phyloP scores from a whole-genome alignment of 2,888 invertebrate genomes.

The Lepidonotus clava region DNA sequence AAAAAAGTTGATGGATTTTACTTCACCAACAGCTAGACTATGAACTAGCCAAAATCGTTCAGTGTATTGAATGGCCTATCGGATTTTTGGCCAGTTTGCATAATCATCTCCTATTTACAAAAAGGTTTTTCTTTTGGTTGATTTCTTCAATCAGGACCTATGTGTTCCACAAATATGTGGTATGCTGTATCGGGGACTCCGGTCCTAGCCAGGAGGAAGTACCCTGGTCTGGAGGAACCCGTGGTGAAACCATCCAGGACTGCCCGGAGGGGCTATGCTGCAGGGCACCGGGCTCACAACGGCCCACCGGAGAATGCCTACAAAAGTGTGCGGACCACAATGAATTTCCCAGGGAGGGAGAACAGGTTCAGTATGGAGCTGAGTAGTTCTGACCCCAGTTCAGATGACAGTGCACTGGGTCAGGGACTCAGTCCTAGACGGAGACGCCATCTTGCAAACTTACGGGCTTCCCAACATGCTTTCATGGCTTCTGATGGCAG shows the following conservation, averaged over 20 bases:
- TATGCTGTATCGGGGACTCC: constrained; percentile 42
- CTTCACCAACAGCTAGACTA: no score
- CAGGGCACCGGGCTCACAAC: neutral
- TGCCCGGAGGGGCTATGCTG: neutral
- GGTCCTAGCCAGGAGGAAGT: neutral
- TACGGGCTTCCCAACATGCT: neutral
- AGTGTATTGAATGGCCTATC: no score
- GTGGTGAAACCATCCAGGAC: neutral
- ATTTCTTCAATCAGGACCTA: neutral
- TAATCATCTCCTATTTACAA: no score
- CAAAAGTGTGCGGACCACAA: constrained; percentile 8
- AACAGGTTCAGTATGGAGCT: neutral
- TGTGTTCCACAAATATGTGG: constrained; percentile 45
- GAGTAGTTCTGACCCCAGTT: neutral
- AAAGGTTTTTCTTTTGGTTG: no score
- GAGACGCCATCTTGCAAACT: neutral
- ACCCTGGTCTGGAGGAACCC: neutral
- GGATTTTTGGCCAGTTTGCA: no score
- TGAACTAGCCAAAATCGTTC: no score
- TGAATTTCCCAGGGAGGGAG: constrained; percentile 30
- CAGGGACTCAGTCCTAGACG: neutral
- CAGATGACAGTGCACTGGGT: neutral
- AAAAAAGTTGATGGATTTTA: no score
- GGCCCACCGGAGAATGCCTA: neutral
- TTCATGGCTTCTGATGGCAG: neutral